Evolutionary conservation across 1,140 invertebrate genomes (phyloP).

Genomic region (Drosophila fuyamai): DNA sequence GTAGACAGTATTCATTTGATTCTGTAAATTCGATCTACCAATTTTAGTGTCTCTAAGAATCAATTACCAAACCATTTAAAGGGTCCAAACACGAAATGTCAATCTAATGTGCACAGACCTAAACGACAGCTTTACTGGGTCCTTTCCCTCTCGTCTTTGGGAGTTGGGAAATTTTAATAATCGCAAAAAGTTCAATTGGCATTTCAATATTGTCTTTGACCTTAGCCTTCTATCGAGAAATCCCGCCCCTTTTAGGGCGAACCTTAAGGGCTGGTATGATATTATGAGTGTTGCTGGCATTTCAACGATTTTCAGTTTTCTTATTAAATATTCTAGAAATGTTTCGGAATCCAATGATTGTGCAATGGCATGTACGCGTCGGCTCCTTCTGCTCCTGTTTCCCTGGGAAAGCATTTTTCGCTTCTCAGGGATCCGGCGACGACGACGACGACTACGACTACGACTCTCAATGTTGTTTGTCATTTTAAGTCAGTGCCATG

Average conservation of each 20-base stretch:
- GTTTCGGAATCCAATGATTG: conserved; percentile 83
- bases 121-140: conserved; percentile 31
- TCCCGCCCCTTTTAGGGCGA: conserved; percentile 16
- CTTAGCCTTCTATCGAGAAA: conserved; percentile 74
- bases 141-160: conserved; percentile 1
- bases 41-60: neutral
- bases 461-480: conserved; percentile 77
- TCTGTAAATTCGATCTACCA: neutral
- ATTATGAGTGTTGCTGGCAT: conserved; percentile 83
- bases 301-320: conserved; percentile 84
- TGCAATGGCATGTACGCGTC: conserved; percentile 81
- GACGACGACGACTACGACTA: conserved; percentile 20
- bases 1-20: too few species aligned
- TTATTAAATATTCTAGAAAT: conserved; percentile 84
- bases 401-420: conserved; percentile 69
- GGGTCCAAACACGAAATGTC: conserved; percentile 1
- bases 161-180: conserved; percentile 71
- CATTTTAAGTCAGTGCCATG: conserved; percentile 79
- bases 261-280: conserved; percentile 34
- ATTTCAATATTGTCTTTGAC: conserved; percentile 83
- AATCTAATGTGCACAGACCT: conserved; percentile 1
- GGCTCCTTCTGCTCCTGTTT: neutral
- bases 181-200: conserved; percentile 79
- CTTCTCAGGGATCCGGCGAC: conserved; percentile 41
- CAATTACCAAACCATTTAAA: conserved; percentile 18